phyloP scores from a whole-genome alignment of 1,140 invertebrate genomes.

The Platorchestia sp. region DNA sequence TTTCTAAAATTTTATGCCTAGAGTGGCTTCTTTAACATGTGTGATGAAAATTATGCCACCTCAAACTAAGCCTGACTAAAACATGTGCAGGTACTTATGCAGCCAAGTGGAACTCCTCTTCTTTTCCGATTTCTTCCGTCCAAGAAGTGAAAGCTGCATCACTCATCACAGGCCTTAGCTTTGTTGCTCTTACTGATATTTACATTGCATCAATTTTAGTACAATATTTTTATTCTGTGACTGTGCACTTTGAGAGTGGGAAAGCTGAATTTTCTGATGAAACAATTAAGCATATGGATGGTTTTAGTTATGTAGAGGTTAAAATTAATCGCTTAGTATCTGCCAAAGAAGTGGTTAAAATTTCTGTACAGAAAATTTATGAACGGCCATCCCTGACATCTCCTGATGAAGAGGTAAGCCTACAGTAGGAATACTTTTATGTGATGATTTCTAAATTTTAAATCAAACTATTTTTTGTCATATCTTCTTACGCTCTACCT shows the following conservation, averaged over 20 bases:
- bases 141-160: neutral
- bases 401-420: neutral
- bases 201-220: neutral
- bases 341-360: neutral
- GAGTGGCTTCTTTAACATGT: neutral
- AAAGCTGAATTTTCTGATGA: neutral
- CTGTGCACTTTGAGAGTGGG: neutral
- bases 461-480: neutral
- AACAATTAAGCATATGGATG: neutral
- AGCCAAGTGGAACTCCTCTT: neutral
- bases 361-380: neutral
- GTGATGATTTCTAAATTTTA: neutral
- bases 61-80: neutral
- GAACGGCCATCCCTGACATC: neutral
- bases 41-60: neutral
- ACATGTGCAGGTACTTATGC: neutral
- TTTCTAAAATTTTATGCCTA: neutral
- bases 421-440: neutral
- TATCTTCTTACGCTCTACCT: neutral
- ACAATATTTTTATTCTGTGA: neutral
- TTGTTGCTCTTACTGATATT: neutral
- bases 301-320: neutral
- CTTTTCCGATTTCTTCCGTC: neutral
- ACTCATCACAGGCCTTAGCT: neutral
- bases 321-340: neutral